These are phyloP conservation scores for Caracal caracal DNA, from an alignment of 2,113 vertebrate species.

Conservation along the genomic window DNA sequence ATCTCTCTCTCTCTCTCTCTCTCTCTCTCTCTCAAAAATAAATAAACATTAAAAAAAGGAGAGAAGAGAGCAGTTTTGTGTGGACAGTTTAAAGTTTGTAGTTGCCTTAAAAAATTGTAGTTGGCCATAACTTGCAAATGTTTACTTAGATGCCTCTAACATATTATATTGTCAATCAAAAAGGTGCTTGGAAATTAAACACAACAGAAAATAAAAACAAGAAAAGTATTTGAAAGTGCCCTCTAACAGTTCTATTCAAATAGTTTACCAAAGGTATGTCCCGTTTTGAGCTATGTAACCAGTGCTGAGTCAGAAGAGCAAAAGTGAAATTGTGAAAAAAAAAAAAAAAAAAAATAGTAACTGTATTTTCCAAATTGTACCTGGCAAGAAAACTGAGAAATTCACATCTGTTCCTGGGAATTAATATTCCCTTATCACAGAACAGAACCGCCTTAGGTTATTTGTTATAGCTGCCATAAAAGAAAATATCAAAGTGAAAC, in stretches of 20 bases:
- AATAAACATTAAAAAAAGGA: too few species aligned
- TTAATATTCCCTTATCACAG: conserved; percentile 59
- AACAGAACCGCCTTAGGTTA: conserved; percentile 63
- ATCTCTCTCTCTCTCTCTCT: too few species aligned
- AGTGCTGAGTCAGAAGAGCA: conserved; percentile 14
- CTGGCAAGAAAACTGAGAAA: conserved; percentile 74
- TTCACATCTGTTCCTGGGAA: conserved; percentile 77
- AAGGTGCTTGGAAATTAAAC: background rate
- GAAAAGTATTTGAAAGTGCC: background rate
- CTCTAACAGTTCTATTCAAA: background rate
- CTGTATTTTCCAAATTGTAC: conserved; percentile 67
- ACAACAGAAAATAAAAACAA: background rate
- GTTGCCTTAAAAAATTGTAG: background rate
- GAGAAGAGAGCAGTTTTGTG: background rate
- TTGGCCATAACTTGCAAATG: background rate
- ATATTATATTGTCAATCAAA: background rate
- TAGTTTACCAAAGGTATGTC: background rate
- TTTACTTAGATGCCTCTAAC: background rate
- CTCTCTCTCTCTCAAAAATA: too few species aligned
- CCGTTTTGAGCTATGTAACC: background rate
- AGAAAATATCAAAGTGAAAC: conserved; percentile 74
- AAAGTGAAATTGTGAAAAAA: conserved; percentile 34
- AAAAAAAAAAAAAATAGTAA: conserved; percentile 42
- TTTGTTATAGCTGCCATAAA: conserved; percentile 74
- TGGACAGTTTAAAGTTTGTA: background rate